Base-by-base conservation (phyloP, 2,888 invertebrate species). In the Tetragonula carbonaria region DNA sequence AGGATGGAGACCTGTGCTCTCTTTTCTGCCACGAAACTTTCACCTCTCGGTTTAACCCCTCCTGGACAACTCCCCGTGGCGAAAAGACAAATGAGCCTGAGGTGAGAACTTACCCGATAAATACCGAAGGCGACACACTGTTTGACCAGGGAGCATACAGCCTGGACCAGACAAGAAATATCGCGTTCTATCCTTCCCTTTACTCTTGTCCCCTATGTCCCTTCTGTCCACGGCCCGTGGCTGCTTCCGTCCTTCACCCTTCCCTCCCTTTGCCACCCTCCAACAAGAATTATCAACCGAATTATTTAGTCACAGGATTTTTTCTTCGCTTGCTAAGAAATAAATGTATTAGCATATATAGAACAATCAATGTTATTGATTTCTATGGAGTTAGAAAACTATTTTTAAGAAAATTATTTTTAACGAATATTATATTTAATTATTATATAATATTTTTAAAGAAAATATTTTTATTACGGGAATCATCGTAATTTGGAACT, bases 31-130 rank as follows among this genome's bases (percentile, higher is more conserved):
- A 59, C 68, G 57, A 59, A 62, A 74, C 62, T 76, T 77, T 84
- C 82, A 77, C 82, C 86, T 88, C 88, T 68, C 68, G 87, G 73
- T 82, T 76, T 77, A 82, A 79, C 77, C 87, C 77, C 82, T 73
- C 87, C 87, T 87, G 91, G 88, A 91, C 86, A 90, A 90, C 92
- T 90, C 91, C 90, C 92, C 91, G 90, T 88, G 89, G 93, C 91
- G 90, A 87, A 93, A 94, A 94, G 94, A 94, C 94, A 94, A 94
- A 94, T 94, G 94, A 94, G 93, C 92, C 91, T 93, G 94, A 94
- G 94, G 94, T 94, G 94, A 94, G 94, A 94, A 94, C 94, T 94
- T 94, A 93, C 93, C 93, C 94, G 94, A 94, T 94, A 94, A 94
- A 94, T 94, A 94, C 94, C 93, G 91, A 94, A 94, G 93, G 94